These are phyloP conservation scores for Pasiphila rectangulata DNA, from an alignment of 2,888 invertebrate genomes.

Conservation along the genomic window DNA sequence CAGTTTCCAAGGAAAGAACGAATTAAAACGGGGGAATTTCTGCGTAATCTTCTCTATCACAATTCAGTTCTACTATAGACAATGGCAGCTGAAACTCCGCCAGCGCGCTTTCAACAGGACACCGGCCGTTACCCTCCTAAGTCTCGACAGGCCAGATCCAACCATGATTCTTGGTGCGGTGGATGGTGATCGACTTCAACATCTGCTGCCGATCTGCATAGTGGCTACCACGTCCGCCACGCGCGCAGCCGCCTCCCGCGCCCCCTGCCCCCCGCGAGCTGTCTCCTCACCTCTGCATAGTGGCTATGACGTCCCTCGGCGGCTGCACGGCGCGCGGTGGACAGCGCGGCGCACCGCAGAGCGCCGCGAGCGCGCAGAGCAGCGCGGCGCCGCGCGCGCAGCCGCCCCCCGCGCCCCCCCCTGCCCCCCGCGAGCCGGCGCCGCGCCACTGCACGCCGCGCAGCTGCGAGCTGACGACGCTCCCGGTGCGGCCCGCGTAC, in stretches of 20 bases:
- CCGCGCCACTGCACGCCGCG: conserved; percentile 30
- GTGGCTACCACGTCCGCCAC: too few relatives aligned
- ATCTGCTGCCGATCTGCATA: too few relatives aligned
- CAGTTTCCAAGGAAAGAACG: too few relatives aligned
- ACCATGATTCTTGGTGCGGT: too few relatives aligned
- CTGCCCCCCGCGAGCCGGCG: too few relatives aligned
- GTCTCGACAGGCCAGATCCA: too few relatives aligned
- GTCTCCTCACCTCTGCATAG: conserved; percentile 33
- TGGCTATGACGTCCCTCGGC: conserved; percentile 41
- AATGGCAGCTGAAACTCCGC: too few relatives aligned
- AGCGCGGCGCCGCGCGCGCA: conserved; percentile 49
- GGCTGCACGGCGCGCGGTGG: conserved; percentile 39
- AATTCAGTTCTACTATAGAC: too few relatives aligned
- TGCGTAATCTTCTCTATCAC: too few relatives aligned
- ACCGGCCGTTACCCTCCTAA: too few relatives aligned
- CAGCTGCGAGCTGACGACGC: conserved; percentile 49
- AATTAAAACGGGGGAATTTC: too few relatives aligned
- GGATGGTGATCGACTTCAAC: too few relatives aligned
- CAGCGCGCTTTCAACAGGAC: background rate
- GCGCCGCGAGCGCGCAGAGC: conserved; percentile 61
- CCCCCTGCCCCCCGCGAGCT: background rate
- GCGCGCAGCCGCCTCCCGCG: background rate
- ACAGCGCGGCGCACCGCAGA: conserved; percentile 49
- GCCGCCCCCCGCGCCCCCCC: conserved; percentile 32
- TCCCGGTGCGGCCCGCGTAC: conserved; percentile 57